Base-by-base conservation (phyloP, 1,140 invertebrate species). In the Triops longicaudatus region DNA sequence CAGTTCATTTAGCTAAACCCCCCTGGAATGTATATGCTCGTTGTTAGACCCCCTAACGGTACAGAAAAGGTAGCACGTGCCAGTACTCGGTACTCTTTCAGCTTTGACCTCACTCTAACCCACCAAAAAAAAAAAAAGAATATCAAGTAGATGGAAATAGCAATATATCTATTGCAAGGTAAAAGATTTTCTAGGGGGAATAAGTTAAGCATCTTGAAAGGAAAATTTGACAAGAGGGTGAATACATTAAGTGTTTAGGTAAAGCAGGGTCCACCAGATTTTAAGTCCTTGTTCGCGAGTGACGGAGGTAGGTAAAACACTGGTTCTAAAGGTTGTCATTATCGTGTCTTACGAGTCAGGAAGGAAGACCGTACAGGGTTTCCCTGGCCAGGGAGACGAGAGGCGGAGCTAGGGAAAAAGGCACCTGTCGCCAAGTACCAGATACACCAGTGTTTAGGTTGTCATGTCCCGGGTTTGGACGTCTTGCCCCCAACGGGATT, bases 301-400 rank as follows among this genome's bases (percentile, higher is more conserved):
- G 50, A 63, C 50, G 50, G 50, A 22, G 22, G 50, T n/a, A 63
- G 50, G 50, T 63, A 63, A 63, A 63, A 63, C 50, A 63, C 14
- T 9, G 50, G 50, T 17, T 63, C 50, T 63, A 63, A 63, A 22
- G 50, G 50, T 63, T 63, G 50, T 63, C 50, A 63, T 63, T 63
- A 63, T 63, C 50, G 17, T 63, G 50, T 63, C 50, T 63, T 63
- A n/a, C 17, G 50, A 63, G 2, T 37, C 50, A 63, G 14, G 22
- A 63, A 63, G 50, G 22, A 17, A 63, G 50, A 22, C 7, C 17
- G 2, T 37, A 37, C 31, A 37, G 31, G 31, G 31, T 37, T 37
- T 37, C 7, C 31, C 31, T 37, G 31, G 7, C 31, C 31, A 37
- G 31, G 31, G 31, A 37, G 31, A 37, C 31, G 31, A 37, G 31